These are phyloP conservation scores for Anarhynchus alexandrinus DNA, from an alignment of 2,113 vertebrate species.

Conservation along the genomic window DNA sequence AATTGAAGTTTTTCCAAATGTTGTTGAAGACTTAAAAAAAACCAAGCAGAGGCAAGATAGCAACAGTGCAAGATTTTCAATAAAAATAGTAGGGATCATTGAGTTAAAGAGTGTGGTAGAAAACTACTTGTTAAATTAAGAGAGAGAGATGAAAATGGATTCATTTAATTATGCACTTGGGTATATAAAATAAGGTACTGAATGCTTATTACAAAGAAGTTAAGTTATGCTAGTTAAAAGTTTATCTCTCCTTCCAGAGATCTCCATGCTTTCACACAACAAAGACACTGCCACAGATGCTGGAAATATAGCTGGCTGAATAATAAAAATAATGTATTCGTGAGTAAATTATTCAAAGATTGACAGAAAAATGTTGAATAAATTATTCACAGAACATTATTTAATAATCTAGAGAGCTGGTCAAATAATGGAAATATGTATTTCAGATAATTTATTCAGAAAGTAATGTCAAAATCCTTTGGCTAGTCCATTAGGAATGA, in stretches of 20 bases:
- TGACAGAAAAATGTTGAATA: slow-evolving; percentile 58
- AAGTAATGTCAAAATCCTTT: slow-evolving; percentile 25
- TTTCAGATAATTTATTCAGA: slow-evolving; percentile 45
- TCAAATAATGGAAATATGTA: slow-evolving; percentile 60
- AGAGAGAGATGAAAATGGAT: background rate
- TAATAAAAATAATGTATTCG: slow-evolving; percentile 51
- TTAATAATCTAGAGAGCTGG: slow-evolving; percentile 45
- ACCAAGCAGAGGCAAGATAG: background rate
- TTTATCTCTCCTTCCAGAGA: slow-evolving; percentile 30
- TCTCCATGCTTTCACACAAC: slow-evolving; percentile 1
- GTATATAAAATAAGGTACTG: background rate
- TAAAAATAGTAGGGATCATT: background rate
- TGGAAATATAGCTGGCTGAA: slow-evolving; percentile 22
- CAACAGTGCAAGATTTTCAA: background rate
- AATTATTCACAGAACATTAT: slow-evolving; percentile 59
- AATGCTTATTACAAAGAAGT: background rate
- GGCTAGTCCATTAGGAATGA: slow-evolving; percentile 38
- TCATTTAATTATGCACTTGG: slow-evolving; percentile 9
- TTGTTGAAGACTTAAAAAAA: background rate
- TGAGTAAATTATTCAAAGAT: slow-evolving; percentile 59
- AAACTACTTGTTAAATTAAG: background rate
- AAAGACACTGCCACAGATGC: background rate
- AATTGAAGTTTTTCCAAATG: background rate
- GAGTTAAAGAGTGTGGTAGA: background rate
- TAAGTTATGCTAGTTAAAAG: slow-evolving; percentile 6